These are phyloP conservation scores for Galemys pyrenaicus DNA, from an alignment of 2,113 vertebrate genomes.

Conservation along the genomic window DNA sequence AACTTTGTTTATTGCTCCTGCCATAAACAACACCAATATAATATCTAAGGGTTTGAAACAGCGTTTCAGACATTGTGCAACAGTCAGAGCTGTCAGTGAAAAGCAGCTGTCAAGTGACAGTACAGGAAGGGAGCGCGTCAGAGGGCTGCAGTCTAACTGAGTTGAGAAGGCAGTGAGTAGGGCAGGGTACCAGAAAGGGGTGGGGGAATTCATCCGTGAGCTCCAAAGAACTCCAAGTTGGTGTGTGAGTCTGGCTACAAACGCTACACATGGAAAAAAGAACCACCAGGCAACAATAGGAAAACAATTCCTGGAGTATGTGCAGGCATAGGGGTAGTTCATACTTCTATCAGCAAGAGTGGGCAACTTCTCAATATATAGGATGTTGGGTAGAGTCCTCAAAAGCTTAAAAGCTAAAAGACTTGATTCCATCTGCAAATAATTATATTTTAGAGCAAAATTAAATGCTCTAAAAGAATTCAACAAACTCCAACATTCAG, in stretches of 20 bases:
- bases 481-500: not conserved
- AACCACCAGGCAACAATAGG: slow-evolving; percentile 30
- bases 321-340: not conserved
- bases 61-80: not conserved
- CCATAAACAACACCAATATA: slow-evolving; percentile 7
- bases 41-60: slow-evolving; percentile 19
- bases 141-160: not conserved
- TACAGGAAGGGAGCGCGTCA: not conserved
- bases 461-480: slow-evolving; percentile 30
- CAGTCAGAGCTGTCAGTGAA: not conserved
- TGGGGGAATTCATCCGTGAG: not conserved
- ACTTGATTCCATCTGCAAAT: not conserved
- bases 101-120: not conserved
- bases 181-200: not conserved
- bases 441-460: slow-evolving; percentile 22
- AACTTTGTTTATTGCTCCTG: not conserved
- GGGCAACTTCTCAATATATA: slow-evolving; percentile 8
- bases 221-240: not conserved
- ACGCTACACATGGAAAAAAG: not conserved
- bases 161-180: not conserved
- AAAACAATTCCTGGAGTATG: not conserved
- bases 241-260: not conserved
- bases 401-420: slow-evolving; percentile 22
- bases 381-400: not conserved
- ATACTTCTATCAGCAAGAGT: not conserved